These are phyloP conservation scores for Pandemis heparana DNA, from an alignment of 2,888 invertebrate genomes.

Conservation along the genomic window DNA sequence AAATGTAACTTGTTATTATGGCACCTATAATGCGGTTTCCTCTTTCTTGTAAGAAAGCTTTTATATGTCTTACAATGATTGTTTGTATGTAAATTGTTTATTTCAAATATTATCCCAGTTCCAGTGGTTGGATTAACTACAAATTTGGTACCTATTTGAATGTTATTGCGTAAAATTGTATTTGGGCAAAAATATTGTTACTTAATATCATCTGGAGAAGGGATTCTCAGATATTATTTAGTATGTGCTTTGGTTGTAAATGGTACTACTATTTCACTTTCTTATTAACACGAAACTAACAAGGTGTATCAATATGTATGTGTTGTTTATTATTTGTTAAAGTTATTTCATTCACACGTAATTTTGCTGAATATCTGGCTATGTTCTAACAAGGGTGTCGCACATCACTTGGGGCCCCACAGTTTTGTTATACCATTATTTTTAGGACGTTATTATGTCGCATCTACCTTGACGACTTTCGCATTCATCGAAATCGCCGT, in stretches of 20 bases:
- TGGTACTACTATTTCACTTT: background rate
- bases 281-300: background rate
- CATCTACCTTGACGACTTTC: background rate
- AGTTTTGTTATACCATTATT: background rate
- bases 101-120: too few species aligned
- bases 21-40: background rate
- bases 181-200: too few species aligned
- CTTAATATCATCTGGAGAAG: background rate
- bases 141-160: too few species aligned
- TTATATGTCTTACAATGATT: too few species aligned
- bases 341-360: background rate
- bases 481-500: background rate
- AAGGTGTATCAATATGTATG: background rate
- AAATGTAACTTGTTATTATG: conserved; percentile 7
- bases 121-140: too few species aligned
- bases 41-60: background rate
- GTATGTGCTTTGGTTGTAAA: background rate
- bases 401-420: too few species aligned
- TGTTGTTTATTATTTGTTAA: background rate
- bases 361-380: background rate
- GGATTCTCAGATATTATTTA: background rate
- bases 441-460: background rate
- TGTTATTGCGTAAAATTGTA: too few species aligned
- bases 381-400: background rate
- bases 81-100: too few species aligned